Conservation (phyloP, 2,888 invertebrate genomes). For the Tachystola acroxantha region DNA sequence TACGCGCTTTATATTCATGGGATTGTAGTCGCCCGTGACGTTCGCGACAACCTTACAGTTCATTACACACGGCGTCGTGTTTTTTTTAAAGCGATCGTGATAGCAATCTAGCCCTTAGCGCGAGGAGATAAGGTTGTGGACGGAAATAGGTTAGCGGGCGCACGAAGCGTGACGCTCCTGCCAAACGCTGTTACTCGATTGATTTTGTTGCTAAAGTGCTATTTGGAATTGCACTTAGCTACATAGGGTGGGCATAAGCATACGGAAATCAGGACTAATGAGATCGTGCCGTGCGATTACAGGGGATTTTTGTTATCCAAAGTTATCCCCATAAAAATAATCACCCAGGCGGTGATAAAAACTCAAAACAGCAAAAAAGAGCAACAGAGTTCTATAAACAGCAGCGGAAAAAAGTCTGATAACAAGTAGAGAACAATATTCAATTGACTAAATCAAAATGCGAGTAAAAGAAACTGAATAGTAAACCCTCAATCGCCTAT, state of each 20-base stretch:
- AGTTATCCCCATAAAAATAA: too few species aligned
- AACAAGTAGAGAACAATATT: too few species aligned
- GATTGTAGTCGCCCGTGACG: slow-evolving; percentile 57
- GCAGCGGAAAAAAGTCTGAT: too few species aligned
- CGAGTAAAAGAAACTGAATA: too few species aligned
- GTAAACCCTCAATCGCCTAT: too few species aligned
- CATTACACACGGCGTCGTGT: slow-evolving; percentile 59
- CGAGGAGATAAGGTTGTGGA: slow-evolving; percentile 19
- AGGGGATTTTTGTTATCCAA: too few species aligned
- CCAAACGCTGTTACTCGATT: slow-evolving; percentile 49
- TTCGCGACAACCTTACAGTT: slow-evolving; percentile 61
- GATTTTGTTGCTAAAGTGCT: slow-evolving; percentile 50
- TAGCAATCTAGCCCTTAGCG: slow-evolving; percentile 33
- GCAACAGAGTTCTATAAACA: too few species aligned
- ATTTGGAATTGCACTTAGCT: slow-evolving; percentile 31
- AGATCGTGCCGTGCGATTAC: too few species aligned
- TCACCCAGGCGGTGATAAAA: too few species aligned
- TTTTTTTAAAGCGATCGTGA: slow-evolving; percentile 13
- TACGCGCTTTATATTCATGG: slow-evolving; percentile 76
- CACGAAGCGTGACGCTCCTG: slow-evolving; percentile 56
- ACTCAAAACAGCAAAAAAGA: too few species aligned
- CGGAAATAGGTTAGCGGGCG: slow-evolving; percentile 51
- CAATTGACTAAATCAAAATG: too few species aligned
- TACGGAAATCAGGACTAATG: too few species aligned
- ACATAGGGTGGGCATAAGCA: background rate